Evolutionary conservation across 2,797 vertebrate species (phyloP).

Genomic region (Leptatherina wallacei): DNA sequence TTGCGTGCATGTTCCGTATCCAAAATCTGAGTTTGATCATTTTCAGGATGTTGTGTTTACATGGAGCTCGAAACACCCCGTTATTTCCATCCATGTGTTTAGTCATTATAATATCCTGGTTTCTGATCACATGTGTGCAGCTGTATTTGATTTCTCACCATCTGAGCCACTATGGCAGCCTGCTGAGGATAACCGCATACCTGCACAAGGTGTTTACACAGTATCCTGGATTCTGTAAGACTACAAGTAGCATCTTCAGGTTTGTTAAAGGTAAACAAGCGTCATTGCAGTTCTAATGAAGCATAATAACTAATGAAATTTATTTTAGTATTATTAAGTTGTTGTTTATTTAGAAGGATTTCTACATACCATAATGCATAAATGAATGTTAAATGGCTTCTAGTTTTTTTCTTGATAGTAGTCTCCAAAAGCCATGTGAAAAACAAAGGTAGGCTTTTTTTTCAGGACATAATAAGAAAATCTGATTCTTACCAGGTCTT

Average conservation of each 20-base stretch:
- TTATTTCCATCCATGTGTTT: slow-evolving; percentile 6
- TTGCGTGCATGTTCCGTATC: neutral
- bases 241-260: neutral
- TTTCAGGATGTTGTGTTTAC: slow-evolving; percentile 2
- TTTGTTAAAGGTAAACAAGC: neutral
- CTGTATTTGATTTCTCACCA: neutral
- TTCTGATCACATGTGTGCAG: neutral
- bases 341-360: neutral
- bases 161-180: neutral
- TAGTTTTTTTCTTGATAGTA: too few species aligned
- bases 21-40: slow-evolving; percentile 4
- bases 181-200: too few species aligned
- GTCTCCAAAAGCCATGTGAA: too few species aligned
- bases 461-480: too few species aligned
- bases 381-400: neutral
- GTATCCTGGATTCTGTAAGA: too few species aligned
- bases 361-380: neutral
- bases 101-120: neutral
- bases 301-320: too few species aligned
- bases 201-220: neutral
- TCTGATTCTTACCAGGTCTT: too few species aligned
- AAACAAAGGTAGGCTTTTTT: too few species aligned
- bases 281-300: too few species aligned
- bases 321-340: too few species aligned
- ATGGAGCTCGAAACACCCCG: neutral